Evolutionary conservation across 53 echinoderm and acorn worm species (phyloP), one percentile per base, ranked within the genome.

Genomic region (Holothuria scabra): DNA sequence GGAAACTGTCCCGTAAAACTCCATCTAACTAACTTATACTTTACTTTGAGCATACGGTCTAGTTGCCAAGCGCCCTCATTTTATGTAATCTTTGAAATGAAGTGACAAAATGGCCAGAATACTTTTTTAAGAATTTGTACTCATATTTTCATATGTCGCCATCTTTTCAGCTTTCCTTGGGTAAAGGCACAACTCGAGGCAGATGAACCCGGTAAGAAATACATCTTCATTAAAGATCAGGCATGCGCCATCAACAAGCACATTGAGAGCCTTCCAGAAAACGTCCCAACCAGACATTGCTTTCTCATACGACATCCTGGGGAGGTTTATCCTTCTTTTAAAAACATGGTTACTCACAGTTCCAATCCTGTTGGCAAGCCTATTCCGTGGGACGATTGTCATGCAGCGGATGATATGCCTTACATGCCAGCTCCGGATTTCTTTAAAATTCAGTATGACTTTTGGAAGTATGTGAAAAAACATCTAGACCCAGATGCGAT

Each of bases 401-500:
- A 76, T 31, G 57, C 57, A 55, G 76, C 76, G 21, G 18, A 76
- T 9, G 76, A 76, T 10, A 8, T 18, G 0, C 28, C 31, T 30
- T 13, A 25, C 57, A 24, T 76, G 14, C 76, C 76, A 13, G 57
- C 31, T 25, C 2, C 28, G 30, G 76, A 76, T 12, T 56, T 76
- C 0, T 76, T 55, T 29, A 52, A 76, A 76, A 76, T 57, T 30
- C 76, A 76, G 14, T 21, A 76, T 25, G 56, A 76, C 12, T 19
- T 76, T 26, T 76, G 76, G 76, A 76, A 30, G 57, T 56, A 76
- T 30, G 76, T 76, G 13, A 76, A 76, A 58, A 58, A 76, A 56
- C 56, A 76, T 56, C 10, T 76, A 21, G 76, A 76, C 29, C 56
- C 76, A 19, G 58, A 76, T 25, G 56, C 76, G 11, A 26, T 76